phyloP scores from a whole-genome alignment of 1,140 invertebrate species.

The Gonioctena quinquepunctata region DNA sequence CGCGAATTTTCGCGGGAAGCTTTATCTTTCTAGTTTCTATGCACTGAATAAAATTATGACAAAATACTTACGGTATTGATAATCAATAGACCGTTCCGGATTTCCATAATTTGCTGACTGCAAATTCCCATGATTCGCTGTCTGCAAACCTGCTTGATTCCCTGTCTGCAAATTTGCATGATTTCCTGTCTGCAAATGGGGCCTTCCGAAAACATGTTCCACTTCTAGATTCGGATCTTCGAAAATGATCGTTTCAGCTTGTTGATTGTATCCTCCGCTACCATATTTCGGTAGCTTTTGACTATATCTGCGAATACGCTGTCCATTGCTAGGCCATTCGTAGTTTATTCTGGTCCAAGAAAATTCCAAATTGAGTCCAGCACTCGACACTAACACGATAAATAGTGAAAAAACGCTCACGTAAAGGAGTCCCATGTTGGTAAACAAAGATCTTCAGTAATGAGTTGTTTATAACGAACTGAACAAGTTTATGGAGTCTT shows the following conservation, averaged over 20 bases:
- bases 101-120: background rate
- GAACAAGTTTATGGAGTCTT: background rate
- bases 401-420: background rate
- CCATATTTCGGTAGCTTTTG: background rate
- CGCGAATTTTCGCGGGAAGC: no score
- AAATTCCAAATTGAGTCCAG: constrained; percentile 44
- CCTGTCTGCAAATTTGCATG: background rate
- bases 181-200: no score
- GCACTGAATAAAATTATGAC: no score
- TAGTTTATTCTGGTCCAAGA: constrained; percentile 49
- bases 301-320: background rate
- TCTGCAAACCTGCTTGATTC: no score
- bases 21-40: no score
- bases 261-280: background rate
- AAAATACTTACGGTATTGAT: background rate
- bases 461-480: background rate
- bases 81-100: background rate
- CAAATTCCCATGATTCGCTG: background rate
- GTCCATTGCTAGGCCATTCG: constrained; percentile 30
- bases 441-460: background rate
- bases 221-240: background rate
- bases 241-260: background rate
- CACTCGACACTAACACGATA: background rate
- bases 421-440: background rate
- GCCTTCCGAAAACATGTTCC: background rate